These are phyloP conservation scores for Trichomalopsis sarcophagae DNA, from an alignment of 1,140 invertebrate species.

Conservation along the genomic window DNA sequence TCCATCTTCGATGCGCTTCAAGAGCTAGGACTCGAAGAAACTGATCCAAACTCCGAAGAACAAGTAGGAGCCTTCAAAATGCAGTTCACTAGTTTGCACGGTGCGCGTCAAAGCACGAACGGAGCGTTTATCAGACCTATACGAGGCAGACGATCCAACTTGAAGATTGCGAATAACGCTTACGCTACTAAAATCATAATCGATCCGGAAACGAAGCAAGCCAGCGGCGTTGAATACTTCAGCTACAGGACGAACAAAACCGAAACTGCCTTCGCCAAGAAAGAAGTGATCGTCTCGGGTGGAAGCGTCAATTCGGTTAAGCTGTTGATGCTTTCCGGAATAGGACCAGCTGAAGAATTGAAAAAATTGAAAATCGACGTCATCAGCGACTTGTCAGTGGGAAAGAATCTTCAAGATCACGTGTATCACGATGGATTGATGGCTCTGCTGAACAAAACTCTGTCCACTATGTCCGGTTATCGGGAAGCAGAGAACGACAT, in stretches of 20 bases:
- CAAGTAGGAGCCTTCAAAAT: not conserved
- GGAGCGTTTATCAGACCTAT: slow-evolving; percentile 19
- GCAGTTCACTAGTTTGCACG: not conserved
- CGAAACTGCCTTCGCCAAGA: not conserved
- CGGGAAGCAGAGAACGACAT: not conserved
- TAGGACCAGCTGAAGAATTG: slow-evolving; percentile 5
- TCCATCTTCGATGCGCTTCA: slow-evolving; percentile 49
- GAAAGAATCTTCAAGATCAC: slow-evolving; percentile 27
- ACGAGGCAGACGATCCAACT: slow-evolving; percentile 6
- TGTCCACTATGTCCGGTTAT: not conserved
- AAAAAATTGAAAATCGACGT: not conserved
- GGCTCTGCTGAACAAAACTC: not conserved
- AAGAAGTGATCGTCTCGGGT: slow-evolving; percentile 16
- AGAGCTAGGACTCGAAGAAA: not conserved
- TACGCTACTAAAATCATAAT: slow-evolving; percentile 23
- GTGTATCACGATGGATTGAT: slow-evolving; percentile 45
- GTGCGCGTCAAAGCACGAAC: slow-evolving; percentile 4
- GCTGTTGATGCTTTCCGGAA: slow-evolving; percentile 7
- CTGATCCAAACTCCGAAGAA: not conserved
- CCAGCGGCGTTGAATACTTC: not conserved
- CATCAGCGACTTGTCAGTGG: not conserved
- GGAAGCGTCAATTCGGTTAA: not conserved
- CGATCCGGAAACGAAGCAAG: not conserved
- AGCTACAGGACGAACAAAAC: not conserved
- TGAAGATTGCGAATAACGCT: slow-evolving; percentile 53